A percentile compares a stretch with the other conserved stretches of the same genome.
These are phyloP conservation scores for Scaptomyza caliginosa DNA, from an alignment of 2,888 invertebrate genomes.

Conservation along the genomic window DNA sequence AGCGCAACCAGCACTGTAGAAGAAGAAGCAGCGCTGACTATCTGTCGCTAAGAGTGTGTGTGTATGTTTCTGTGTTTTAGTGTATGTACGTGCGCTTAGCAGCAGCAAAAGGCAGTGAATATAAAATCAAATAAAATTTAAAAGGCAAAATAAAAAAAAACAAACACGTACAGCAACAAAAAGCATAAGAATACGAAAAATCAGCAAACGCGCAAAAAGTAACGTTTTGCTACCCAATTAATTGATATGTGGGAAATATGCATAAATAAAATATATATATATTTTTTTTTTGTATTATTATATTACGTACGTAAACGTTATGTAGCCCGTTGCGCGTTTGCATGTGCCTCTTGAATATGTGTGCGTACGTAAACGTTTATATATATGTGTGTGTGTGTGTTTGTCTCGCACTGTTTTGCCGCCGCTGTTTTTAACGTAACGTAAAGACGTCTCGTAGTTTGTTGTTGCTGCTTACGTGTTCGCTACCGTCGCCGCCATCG, in stretches of 20 bases:
- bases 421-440: constrained; percentile 57
- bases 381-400: constrained; percentile 23
- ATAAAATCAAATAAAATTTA: constrained; percentile 52
- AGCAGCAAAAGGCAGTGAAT: constrained; percentile 58
- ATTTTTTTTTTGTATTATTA: constrained; percentile 37
- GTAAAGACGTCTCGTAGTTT: constrained; percentile 38
- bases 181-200: constrained; percentile 29
- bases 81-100: constrained; percentile 47
- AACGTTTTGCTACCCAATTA: constrained; percentile 11
- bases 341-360: constrained; percentile 14
- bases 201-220: constrained; percentile 43
- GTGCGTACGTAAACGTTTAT: constrained; percentile 8
- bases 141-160: constrained; percentile 18
- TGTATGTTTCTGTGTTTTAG: constrained; percentile 30
- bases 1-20: constrained; percentile 57
- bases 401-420: constrained; percentile 55
- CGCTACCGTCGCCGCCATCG: neutral
- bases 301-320: constrained; percentile 47
- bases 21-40: constrained; percentile 65
- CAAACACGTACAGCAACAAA: constrained; percentile 49
- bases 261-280: neutral
- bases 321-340: constrained; percentile 38
- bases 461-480: constrained; percentile 35
- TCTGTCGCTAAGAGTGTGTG: constrained; percentile 48
- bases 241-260: constrained; percentile 16